Conservation (phyloP, 2,888 invertebrate genomes). For the Nomada hirtipes region DNA sequence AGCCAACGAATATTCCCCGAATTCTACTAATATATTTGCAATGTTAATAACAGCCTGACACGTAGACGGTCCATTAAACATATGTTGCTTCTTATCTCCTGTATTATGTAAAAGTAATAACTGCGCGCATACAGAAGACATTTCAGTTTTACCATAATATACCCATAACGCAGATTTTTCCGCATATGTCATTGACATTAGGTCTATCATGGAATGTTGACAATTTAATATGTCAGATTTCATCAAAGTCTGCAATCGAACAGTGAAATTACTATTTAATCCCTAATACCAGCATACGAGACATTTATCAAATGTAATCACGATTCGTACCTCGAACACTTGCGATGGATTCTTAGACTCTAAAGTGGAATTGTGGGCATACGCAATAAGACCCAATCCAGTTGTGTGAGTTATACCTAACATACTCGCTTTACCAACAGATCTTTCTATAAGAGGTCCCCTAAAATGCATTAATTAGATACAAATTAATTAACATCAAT, state of each 20-base stretch:
- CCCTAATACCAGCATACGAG: not conserved
- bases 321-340: slow-evolving; percentile 87
- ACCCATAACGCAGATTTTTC: slow-evolving; percentile 95
- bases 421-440: slow-evolving; percentile 89
- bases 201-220: slow-evolving; percentile 92
- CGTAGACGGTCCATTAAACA: slow-evolving; percentile 88
- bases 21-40: slow-evolving; percentile 86
- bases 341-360: slow-evolving; percentile 88
- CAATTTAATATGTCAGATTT: slow-evolving; percentile 95
- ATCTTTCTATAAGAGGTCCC: slow-evolving; percentile 88
- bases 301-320: not conserved
- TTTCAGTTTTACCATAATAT: slow-evolving; percentile 94
- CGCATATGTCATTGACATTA: slow-evolving; percentile 92
- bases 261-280: slow-evolving; percentile 4
- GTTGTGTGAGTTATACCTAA: slow-evolving; percentile 89
- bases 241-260: slow-evolving; percentile 88
- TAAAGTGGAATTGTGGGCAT: slow-evolving; percentile 91
- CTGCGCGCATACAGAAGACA: slow-evolving; percentile 93
- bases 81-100: slow-evolving; percentile 85
- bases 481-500: slow-evolving; percentile 4
- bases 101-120: slow-evolving; percentile 91
- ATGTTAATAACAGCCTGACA: slow-evolving; percentile 90
- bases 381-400: slow-evolving; percentile 90
- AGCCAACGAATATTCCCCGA: slow-evolving; percentile 86
- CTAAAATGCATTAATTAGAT: slow-evolving; percentile 82